A percentile compares a stretch with the other conserved stretches of the same genome.
These are phyloP conservation scores for Sarcophaga variegata DNA, from an alignment of 2,888 invertebrate species.

Conservation along the genomic window DNA sequence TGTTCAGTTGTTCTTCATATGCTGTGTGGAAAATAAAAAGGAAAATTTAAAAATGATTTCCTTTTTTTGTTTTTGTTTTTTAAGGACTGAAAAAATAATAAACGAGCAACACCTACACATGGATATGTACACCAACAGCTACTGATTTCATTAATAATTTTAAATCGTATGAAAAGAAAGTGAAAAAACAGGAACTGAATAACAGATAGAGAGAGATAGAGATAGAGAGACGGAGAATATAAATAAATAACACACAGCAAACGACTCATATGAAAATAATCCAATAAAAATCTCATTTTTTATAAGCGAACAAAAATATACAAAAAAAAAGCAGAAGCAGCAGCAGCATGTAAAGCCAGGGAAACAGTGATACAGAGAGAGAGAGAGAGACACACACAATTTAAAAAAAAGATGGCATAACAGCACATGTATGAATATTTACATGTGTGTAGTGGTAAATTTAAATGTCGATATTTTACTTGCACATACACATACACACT, in stretches of 20 bases:
- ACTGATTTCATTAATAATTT: slow-evolving; percentile 10
- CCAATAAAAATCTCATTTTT: slow-evolving; percentile 34
- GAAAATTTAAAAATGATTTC: too few relatives aligned
- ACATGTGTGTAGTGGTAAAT: not conserved
- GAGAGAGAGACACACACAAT: slow-evolving; percentile 26
- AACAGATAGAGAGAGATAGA: not conserved
- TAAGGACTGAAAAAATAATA: too few relatives aligned
- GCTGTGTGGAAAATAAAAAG: too few relatives aligned
- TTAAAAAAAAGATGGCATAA: slow-evolving; percentile 40
- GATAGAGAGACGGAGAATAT: too few relatives aligned
- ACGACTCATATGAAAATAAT: slow-evolving; percentile 43
- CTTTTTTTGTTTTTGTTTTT: too few relatives aligned
- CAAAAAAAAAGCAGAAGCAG: not conserved
- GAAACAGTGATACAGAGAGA: not conserved
- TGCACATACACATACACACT: not conserved
- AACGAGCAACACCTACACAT: not conserved
- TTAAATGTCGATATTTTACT: not conserved
- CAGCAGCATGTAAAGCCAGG: not conserved
- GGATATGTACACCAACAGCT: not conserved
- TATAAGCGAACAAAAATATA: not conserved
- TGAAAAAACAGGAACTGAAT: not conserved
- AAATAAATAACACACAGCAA: not conserved
- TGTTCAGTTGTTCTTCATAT: too few relatives aligned
- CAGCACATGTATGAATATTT: not conserved
- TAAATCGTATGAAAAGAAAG: not conserved